Conservation (phyloP, 2,888 invertebrate species). For the Caradrina clavipalpis region DNA sequence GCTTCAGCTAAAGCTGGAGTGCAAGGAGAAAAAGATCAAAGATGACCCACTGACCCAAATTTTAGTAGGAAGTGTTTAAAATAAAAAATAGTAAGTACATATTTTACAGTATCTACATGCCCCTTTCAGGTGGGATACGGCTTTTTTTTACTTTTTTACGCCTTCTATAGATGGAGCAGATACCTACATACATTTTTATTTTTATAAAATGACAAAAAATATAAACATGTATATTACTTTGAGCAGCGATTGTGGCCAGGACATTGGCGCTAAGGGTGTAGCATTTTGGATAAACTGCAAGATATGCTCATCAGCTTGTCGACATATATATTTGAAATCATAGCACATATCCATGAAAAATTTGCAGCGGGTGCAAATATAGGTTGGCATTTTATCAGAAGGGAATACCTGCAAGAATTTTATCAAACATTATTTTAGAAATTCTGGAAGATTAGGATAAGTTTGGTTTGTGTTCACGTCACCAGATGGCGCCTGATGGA, state of each 20-base stretch:
- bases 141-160: too few relatives aligned
- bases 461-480: slow-evolving; percentile 36
- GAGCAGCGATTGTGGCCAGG: slow-evolving; percentile 83
- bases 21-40: too few relatives aligned
- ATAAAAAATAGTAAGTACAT: too few relatives aligned
- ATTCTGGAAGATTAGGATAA: not conserved
- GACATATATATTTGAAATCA: slow-evolving; percentile 94
- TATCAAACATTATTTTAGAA: not conserved
- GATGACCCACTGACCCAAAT: too few relatives aligned
- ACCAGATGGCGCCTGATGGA: slow-evolving; percentile 66
- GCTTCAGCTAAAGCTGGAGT: too few relatives aligned
- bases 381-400: slow-evolving; percentile 94
- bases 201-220: too few relatives aligned
- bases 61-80: too few relatives aligned
- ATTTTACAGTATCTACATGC: too few relatives aligned
- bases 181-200: too few relatives aligned
- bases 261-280: slow-evolving; percentile 88
- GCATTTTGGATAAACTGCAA: slow-evolving; percentile 93
- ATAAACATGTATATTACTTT: slow-evolving; percentile 78
- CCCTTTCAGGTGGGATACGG: too few relatives aligned
- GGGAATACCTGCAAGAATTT: slow-evolving; percentile 87
- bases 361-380: slow-evolving; percentile 93
- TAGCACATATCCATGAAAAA: slow-evolving; percentile 93
- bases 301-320: slow-evolving; percentile 93
- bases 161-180: too few relatives aligned